Evolutionary conservation across 2,113 vertebrate genomes (phyloP).

Genomic region (Himantopus leucocephalus): DNA sequence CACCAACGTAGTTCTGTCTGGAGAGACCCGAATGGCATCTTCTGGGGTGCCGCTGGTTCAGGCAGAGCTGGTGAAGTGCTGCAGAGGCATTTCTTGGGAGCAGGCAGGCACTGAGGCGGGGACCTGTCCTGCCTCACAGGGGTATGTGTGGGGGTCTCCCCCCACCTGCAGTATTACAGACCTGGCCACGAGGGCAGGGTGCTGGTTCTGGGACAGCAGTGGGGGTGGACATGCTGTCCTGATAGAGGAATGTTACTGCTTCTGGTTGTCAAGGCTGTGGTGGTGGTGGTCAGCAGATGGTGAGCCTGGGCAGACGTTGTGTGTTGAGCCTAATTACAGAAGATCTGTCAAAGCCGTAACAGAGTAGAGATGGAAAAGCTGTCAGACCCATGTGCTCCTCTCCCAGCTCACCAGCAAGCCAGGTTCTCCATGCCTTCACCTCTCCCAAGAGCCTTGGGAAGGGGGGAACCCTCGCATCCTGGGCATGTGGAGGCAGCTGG

Average conservation of each 20-base stretch:
- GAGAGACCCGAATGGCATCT: neutral
- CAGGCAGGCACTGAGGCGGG: accelerated
- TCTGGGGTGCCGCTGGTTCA: neutral
- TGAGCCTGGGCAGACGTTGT: accelerated
- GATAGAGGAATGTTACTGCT: accelerated
- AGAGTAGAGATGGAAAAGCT: neutral
- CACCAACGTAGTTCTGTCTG: accelerated
- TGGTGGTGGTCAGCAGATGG: neutral
- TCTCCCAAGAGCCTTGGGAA: too few species aligned
- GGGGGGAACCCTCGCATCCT: accelerated
- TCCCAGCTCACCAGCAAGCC: accelerated
- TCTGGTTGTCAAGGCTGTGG: neutral
- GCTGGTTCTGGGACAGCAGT: neutral
- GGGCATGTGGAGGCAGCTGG: accelerated
- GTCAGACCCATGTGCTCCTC: accelerated
- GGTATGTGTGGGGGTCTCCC: neutral
- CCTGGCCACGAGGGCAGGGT: accelerated
- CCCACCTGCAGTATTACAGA: too few species aligned
- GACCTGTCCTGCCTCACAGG: neutral
- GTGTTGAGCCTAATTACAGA: neutral
- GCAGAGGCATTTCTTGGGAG: neutral
- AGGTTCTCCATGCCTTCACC: neutral
- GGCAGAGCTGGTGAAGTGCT: neutral
- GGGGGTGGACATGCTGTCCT: neutral
- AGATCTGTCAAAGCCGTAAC: accelerated